Evolutionary conservation across 2,888 invertebrate genomes (phyloP).

Genomic region (Caenorhabditis macrosperma): DNA sequence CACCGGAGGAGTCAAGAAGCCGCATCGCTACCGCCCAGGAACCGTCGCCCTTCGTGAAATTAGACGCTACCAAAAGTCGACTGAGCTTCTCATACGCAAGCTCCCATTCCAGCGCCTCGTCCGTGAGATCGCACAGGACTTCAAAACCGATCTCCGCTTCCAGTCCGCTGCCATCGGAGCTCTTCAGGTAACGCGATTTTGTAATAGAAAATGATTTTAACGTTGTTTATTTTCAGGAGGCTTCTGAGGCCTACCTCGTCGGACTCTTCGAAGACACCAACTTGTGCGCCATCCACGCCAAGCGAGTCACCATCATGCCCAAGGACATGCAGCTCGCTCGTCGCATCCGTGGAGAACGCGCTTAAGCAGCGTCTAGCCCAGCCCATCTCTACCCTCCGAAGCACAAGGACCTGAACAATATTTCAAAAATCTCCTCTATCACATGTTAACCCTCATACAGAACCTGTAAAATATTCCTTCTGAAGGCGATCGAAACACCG

Average conservation of each 20-base stretch:
- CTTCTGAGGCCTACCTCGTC: conserved; percentile 89
- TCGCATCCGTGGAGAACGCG: conserved; percentile 84
- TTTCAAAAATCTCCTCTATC: not conserved
- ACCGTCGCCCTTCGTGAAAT: conserved; percentile 97
- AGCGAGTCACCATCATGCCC: conserved; percentile 97
- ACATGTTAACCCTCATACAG: not conserved
- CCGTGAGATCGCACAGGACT: conserved; percentile 70
- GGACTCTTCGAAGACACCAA: conserved; percentile 98
- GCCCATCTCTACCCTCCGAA: conserved; percentile 3
- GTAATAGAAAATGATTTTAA: not conserved
- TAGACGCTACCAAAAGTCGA: conserved; percentile 95
- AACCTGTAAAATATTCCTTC: not conserved
- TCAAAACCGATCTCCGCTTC: conserved; percentile 69
- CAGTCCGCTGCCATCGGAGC: conserved; percentile 65
- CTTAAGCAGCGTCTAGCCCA: conserved; percentile 9
- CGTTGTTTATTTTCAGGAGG: conserved; percentile 62
- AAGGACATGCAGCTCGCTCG: conserved; percentile 81
- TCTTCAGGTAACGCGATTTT: conserved; percentile 19
- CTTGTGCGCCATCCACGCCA: conserved; percentile 96
- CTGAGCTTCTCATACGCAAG: conserved; percentile 83
- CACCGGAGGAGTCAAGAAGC: conserved; percentile 90
- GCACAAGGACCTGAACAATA: conserved; percentile 17
- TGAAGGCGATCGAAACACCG: conserved; percentile 1
- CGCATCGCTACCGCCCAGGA: conserved; percentile 95
- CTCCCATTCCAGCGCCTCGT: conserved; percentile 71